Evolutionary conservation across 2,888 invertebrate genomes (phyloP), one percentile per base, ranked within the genome.

Genomic region (Oxycera nigricornis): DNA sequence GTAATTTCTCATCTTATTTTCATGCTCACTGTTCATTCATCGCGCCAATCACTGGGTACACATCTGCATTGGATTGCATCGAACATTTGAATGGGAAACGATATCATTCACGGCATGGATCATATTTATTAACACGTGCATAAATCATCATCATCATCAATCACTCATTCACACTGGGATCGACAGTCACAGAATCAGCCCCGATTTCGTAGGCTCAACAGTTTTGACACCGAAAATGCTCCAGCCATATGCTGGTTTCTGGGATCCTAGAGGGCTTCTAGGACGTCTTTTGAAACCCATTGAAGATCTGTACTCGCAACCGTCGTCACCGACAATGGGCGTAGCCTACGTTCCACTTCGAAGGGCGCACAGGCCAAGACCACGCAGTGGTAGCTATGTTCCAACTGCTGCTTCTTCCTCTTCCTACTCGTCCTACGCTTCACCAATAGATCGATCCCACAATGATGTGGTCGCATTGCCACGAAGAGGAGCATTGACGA

Each of bases 251-350:
- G 14, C 41, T 22, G 73, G 73, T 17, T 46, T 73, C n/a, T 73
- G 65, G 73, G 73, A 73, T 31, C 73, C 73, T 22, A 73, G 39
- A 30, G 73, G 73, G 35, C 4, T 73, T 30, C 1, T 73, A 28
- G 73, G 62, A 52, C 52, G 65, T 17, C 46, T 61, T 11, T 11
- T 62, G 24, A 73, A 73, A 50, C 73, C 73, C 1, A 52, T 46
- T 2, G 22, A 55, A 1, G 22, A 55, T 7, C 24, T 55, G 24
- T 46, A 24, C 28, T 1, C n/a, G 7, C 59, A 61, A 50, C 41
- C 26, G 20, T 30, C 72, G 55, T 24, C 22, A 57, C 70, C 70
- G 6, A 46, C 67, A 1, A 22, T 46, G n/a, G 65, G 65, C 4
- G 65, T 65, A 22, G 35, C 52, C 6, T 70, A 70, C 52, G 52